Conservation (phyloP, 1,140 invertebrate species). For the Ips typographus region DNA sequence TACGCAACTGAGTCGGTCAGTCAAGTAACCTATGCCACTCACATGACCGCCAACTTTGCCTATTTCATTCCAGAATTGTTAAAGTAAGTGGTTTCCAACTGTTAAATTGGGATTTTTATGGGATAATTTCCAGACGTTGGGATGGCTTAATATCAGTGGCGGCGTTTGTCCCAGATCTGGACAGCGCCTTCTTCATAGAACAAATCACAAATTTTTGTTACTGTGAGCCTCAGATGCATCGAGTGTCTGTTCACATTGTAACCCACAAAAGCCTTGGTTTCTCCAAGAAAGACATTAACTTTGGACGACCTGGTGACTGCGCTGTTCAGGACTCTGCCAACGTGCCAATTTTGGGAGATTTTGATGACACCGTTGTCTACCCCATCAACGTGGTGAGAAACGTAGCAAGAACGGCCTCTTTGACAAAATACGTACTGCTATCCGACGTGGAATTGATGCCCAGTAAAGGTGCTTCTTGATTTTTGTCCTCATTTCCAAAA, state of each 20-base stretch:
- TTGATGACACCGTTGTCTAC: conserved; percentile 52
- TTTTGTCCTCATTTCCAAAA: conserved; percentile 1
- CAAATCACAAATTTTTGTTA: conserved; percentile 64
- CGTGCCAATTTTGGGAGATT: conserved; percentile 9
- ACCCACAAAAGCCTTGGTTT: conserved; percentile 56
- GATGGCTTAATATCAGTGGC: conserved; percentile 73
- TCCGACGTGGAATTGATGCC: conserved; percentile 76
- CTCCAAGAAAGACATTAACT: conserved; percentile 32
- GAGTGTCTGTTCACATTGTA: conserved; percentile 69
- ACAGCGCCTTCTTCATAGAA: conserved; percentile 63
- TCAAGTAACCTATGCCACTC: conserved; percentile 68
- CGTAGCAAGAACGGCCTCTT: conserved; percentile 62
- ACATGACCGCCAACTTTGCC: conserved; percentile 73
- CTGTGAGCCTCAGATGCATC: conserved; percentile 65
- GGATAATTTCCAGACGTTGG: conserved; percentile 58
- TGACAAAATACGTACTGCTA: conserved; percentile 69
- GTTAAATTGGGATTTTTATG: background rate
- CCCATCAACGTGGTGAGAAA: conserved; percentile 78
- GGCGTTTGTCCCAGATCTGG: conserved; percentile 70
- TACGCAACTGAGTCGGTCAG: conserved; percentile 41
- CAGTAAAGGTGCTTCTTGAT: conserved; percentile 52
- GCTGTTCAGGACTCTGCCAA: conserved; percentile 19
- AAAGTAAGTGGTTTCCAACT: conserved; percentile 44
- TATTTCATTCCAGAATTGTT: conserved; percentile 71
- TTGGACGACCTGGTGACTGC: conserved; percentile 8